phyloP scores from a whole-genome alignment of 1,140 invertebrate species.

The Drosophila malerkotliana region DNA sequence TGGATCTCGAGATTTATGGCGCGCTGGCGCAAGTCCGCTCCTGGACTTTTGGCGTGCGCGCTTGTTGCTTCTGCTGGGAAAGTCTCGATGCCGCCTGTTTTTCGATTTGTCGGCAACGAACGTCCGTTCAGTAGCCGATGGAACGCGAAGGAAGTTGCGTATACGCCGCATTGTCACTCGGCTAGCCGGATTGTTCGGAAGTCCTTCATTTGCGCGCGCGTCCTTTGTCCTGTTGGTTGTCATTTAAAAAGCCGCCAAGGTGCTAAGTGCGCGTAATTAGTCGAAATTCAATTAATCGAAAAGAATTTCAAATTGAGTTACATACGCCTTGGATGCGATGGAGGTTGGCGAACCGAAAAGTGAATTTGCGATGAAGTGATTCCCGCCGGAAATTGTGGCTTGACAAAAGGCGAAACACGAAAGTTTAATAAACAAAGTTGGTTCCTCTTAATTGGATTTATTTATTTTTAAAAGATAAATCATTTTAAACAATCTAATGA shows the following conservation, averaged over 20 bases:
- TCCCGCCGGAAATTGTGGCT: slow-evolving; percentile 42
- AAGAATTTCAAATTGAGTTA: slow-evolving; percentile 49
- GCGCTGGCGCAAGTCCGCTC: slow-evolving; percentile 19
- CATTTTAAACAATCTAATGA: too few species aligned
- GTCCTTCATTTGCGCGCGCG: slow-evolving; percentile 53
- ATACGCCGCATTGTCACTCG: slow-evolving; percentile 62
- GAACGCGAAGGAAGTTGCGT: slow-evolving; percentile 77
- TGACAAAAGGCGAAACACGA: background rate
- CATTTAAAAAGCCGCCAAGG: slow-evolving; percentile 32
- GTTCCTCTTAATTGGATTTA: too few species aligned
- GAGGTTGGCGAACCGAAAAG: slow-evolving; percentile 29
- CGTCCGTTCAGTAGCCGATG: slow-evolving; percentile 71
- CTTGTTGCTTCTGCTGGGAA: slow-evolving; percentile 45
- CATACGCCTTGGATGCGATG: slow-evolving; percentile 12
- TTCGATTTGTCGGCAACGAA: slow-evolving; percentile 43
- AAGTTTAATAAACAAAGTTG: slow-evolving; percentile 1
- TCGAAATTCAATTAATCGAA: slow-evolving; percentile 62
- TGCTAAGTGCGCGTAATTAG: slow-evolving; percentile 68
- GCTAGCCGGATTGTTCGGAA: slow-evolving; percentile 32
- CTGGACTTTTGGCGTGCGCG: slow-evolving; percentile 40
- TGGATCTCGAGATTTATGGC: slow-evolving; percentile 16
- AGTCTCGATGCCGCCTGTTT: slow-evolving; percentile 30
- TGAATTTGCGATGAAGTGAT: slow-evolving; percentile 21
- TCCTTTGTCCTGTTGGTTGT: slow-evolving; percentile 19
- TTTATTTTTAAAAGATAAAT: too few species aligned